phyloP scores from a whole-genome alignment of 2,797 vertebrate species.

The Anableps anableps region DNA sequence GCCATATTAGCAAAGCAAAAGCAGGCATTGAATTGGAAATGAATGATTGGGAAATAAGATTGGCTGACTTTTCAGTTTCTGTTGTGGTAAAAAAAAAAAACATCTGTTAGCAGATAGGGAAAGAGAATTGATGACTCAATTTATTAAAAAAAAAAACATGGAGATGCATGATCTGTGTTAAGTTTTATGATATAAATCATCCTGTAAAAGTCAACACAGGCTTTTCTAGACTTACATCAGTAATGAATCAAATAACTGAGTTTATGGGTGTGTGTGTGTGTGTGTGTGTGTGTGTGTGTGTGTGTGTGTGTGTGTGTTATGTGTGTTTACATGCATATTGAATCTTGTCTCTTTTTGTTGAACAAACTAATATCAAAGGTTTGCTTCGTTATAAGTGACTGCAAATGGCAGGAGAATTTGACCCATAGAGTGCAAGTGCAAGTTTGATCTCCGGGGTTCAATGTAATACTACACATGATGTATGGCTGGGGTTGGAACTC shows the following conservation, averaged over 20 bases:
- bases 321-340: too few species aligned
- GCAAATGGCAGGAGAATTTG: conserved; percentile 8
- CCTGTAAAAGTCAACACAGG: background rate
- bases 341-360: background rate
- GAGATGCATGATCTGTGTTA: background rate
- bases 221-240: background rate
- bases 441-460: conserved; percentile 8
- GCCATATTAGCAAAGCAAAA: background rate
- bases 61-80: background rate
- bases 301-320: background rate
- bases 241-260: background rate
- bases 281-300: too few species aligned
- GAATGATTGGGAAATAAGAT: background rate
- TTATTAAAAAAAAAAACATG: background rate
- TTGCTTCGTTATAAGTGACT: conserved; percentile 3
- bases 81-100: background rate
- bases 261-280: conserved; percentile 3
- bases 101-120: background rate
- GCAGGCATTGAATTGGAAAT: background rate
- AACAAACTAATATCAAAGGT: background rate
- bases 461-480: conserved; percentile 28
- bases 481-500: conserved; percentile 24
- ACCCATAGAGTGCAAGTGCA: conserved; percentile 8
- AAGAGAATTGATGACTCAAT: background rate
- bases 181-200: background rate